Evolutionary conservation across 2,888 invertebrate genomes (phyloP).

Genomic region (Brachypterus glaber): DNA sequence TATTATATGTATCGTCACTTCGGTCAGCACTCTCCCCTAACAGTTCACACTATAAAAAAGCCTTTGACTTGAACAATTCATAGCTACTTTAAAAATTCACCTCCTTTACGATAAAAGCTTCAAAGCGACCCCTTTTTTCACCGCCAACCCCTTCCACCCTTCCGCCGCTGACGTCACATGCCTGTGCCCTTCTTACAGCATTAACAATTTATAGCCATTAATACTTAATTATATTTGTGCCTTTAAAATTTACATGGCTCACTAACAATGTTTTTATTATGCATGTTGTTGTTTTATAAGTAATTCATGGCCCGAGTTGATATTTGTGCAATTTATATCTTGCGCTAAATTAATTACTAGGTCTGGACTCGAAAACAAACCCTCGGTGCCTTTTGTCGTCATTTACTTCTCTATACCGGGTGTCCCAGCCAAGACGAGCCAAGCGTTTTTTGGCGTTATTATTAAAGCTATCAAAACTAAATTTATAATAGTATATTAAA

Average conservation of each 20-base stretch:
- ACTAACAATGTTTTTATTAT: constrained; percentile 36
- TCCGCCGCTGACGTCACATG: constrained; percentile 30
- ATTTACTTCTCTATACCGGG: too few species aligned
- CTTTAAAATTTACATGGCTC: constrained; percentile 29
- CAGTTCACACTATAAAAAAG: too few species aligned
- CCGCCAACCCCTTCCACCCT: constrained; percentile 25
- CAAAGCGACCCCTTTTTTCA: constrained; percentile 30
- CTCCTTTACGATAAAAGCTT: constrained; percentile 24
- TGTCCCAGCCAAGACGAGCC: too few species aligned
- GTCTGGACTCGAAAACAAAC: too few species aligned
- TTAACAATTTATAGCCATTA: constrained; percentile 33
- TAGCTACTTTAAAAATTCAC: constrained; percentile 27
- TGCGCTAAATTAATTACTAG: too few species aligned
- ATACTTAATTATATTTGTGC: constrained; percentile 36
- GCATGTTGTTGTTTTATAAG: constrained; percentile 26
- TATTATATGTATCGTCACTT: too few species aligned
- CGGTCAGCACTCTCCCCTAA: too few species aligned
- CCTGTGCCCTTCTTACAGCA: constrained; percentile 29
- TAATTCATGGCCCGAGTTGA: constrained; percentile 25
- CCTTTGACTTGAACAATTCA: constrained; percentile 25
- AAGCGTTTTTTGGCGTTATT: too few species aligned
- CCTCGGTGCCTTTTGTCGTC: too few species aligned
- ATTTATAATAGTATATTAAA: too few species aligned
- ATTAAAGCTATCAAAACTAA: too few species aligned
- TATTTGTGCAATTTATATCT: constrained; percentile 28